A percentile compares a stretch with the other conserved stretches of the same genome.
phyloP scores from a whole-genome alignment of 2,888 invertebrate species.

The Aleiodes testaceus region DNA sequence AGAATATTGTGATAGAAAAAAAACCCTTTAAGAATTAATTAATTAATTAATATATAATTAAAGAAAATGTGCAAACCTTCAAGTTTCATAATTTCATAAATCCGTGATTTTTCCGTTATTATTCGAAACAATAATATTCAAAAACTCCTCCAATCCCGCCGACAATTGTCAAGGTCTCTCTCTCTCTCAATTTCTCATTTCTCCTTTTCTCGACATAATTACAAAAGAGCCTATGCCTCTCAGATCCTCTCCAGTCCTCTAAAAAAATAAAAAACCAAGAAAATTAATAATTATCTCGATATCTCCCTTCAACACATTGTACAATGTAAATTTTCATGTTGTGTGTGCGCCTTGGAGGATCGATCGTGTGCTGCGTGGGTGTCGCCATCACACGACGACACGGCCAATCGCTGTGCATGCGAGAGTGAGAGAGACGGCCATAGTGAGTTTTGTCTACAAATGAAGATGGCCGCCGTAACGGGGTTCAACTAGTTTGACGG shows the following conservation, averaged over 20 bases:
- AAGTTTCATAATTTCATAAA: too few relatives aligned
- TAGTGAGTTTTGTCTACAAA: not conserved
- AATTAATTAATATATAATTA: too few relatives aligned
- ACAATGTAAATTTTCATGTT: not conserved
- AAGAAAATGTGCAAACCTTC: too few relatives aligned
- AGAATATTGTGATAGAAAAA: not conserved
- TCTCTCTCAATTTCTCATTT: not conserved
- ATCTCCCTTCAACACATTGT: too few relatives aligned
- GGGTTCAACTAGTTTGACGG: constrained; percentile 41
- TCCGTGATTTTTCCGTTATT: too few relatives aligned
- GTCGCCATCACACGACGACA: constrained; percentile 51
- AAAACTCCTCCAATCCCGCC: not conserved
- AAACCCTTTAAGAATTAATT: not conserved
- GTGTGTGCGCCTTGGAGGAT: constrained; percentile 38
- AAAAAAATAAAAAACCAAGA: too few relatives aligned
- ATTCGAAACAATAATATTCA: too few relatives aligned
- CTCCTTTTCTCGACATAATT: too few relatives aligned
- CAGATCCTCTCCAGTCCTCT: too few relatives aligned
- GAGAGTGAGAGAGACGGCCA: not conserved
- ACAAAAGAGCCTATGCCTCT: too few relatives aligned
- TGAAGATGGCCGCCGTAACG: constrained; percentile 50
- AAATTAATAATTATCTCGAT: too few relatives aligned
- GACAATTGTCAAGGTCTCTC: not conserved
- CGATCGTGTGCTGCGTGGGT: constrained; percentile 45
- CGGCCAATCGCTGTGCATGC: constrained; percentile 34